A percentile compares a stretch with the other conserved stretches of the same genome.
phyloP scores from a whole-genome alignment of 1,140 invertebrate species.

The Phenacoccus solenopsis region DNA sequence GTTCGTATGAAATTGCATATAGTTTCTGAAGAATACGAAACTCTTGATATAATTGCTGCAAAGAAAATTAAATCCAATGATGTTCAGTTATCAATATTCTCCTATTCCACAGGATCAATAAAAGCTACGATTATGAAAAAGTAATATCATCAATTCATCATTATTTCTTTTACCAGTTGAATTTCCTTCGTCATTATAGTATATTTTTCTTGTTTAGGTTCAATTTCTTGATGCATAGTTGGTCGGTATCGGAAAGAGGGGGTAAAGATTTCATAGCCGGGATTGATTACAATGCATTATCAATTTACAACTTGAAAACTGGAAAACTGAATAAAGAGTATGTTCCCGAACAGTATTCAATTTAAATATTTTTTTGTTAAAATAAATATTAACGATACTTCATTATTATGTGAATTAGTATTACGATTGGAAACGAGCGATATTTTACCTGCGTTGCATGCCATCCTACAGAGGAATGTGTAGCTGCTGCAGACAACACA shows the following conservation, averaged over 20 bases:
- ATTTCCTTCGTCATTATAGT: too few relatives aligned
- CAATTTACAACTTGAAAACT: conserved; percentile 32
- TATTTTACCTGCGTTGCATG: conserved; percentile 51
- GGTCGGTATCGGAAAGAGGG: conserved; percentile 23
- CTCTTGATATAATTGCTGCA: neutral
- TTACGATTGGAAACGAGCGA: conserved; percentile 35
- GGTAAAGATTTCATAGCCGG: conserved; percentile 31
- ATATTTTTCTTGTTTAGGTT: neutral
- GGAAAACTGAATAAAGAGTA: conserved; percentile 26
- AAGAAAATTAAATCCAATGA: neutral
- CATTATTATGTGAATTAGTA: conserved; percentile 24
- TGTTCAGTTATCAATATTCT: neutral
- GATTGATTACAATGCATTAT: conserved; percentile 30
- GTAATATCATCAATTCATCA: neutral
- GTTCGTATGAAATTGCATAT: neutral
- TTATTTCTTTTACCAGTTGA: too few relatives aligned
- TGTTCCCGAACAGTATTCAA: conserved; percentile 22
- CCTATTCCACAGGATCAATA: neutral
- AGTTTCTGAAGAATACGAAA: neutral
- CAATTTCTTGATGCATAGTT: conserved; percentile 18
- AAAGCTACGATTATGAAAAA: neutral
- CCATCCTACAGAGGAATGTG: conserved; percentile 50
- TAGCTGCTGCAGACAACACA: conserved; percentile 54
- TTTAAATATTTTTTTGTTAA: neutral
- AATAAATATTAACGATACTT: conserved; percentile 21